Evolutionary conservation across 1,140 invertebrate species (phyloP), one percentile per base, ranked within the genome.

Genomic region (Drosophila nannoptera): DNA sequence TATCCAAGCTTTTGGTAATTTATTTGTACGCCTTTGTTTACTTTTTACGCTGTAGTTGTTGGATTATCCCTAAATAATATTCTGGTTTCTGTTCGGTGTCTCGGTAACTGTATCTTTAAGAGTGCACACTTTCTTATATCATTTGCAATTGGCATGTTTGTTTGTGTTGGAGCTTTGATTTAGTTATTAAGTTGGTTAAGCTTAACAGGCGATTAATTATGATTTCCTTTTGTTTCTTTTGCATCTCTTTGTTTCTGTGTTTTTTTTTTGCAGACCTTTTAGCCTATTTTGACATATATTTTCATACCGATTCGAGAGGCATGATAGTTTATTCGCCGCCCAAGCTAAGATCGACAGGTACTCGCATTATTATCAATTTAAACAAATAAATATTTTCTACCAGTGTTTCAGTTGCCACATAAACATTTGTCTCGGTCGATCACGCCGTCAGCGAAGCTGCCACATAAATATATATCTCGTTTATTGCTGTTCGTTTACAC

Each of bases 261-360:
- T 90, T 91, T 90, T 91, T 81, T 89, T 75, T 93, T 93, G 90
- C 93, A 95, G 94, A 94, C 92, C 92, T 87, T 89, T 92, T 93
- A 92, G 93, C 94, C 92, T 94, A 94, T 92, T 94, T 92, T 91
- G 92, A 94, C 90, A 91, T 94, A 90, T 91, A 94, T 90, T 95
- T 94, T 91, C 94, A 94, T 80, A 95, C 94, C 88, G 94, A 95
- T 92, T 93, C 94, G 65, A 92, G 92, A 78, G 94, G 94, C 89
- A 92, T 91, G 65, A 92, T 93, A 75, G 77, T 89, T 88, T 92
- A 93, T 89, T 92, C 93, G 89, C 94, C 94, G 78, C 92, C 93
- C 77, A 92, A 94, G 83, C 91, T 94, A 87, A 92, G 92, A 89
- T 92, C 93, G 73, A 93, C 93, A 94, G 94, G 94, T 95, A 93